Evolutionary conservation across 1,140 invertebrate species (phyloP).

Genomic region (Tribolium castaneum): DNA sequence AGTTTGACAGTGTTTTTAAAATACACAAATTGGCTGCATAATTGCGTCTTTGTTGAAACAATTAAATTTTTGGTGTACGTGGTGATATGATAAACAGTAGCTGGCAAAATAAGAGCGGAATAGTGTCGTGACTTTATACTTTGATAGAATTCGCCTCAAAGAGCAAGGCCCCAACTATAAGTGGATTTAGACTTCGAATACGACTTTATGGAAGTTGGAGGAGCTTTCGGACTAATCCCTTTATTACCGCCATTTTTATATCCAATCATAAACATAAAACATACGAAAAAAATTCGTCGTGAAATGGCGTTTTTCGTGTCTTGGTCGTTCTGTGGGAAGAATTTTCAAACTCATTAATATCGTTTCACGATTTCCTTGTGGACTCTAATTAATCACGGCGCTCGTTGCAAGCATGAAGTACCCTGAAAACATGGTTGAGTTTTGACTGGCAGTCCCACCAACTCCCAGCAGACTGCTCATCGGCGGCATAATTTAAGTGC

Average conservation of each 20-base stretch:
- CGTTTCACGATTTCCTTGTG: constrained; percentile 5
- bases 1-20: background rate
- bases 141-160: constrained; percentile 31
- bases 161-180: constrained; percentile 26
- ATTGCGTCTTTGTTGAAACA: constrained; percentile 15
- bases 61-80: background rate
- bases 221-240: constrained; percentile 28
- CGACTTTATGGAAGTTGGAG: constrained; percentile 30
- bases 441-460: background rate
- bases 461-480: background rate
- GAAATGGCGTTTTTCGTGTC: background rate
- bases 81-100: background rate
- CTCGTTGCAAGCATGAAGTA: background rate
- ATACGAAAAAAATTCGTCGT: constrained; percentile 8
- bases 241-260: constrained; percentile 33
- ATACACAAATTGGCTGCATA: constrained; percentile 9
- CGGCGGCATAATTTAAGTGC: background rate
- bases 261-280: constrained; percentile 33
- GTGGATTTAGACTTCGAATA: constrained; percentile 30
- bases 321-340: background rate
- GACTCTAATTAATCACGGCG: constrained; percentile 8
- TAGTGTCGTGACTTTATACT: constrained; percentile 34
- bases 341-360: constrained; percentile 15
- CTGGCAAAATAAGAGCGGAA: constrained; percentile 31
- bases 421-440: background rate